These are phyloP conservation scores for Cosmorhoe ocellata DNA, from an alignment of 2,888 invertebrate species.

Conservation along the genomic window DNA sequence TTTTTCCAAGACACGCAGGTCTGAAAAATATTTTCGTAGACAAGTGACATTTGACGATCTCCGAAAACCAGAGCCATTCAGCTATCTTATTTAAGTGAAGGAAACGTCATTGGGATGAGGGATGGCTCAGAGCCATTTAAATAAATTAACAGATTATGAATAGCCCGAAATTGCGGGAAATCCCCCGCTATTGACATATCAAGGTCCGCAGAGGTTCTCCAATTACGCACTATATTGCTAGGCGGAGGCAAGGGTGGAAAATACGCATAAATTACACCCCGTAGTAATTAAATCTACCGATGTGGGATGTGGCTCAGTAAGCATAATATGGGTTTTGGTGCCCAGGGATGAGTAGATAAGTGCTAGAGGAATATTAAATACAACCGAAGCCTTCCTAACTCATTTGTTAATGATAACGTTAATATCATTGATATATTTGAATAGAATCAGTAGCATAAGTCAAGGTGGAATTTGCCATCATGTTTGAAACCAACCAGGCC, in stretches of 20 bases:
- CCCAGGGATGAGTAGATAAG: too few relatives aligned
- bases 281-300: slow-evolving; percentile 32
- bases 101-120: background rate
- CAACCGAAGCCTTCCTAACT: too few relatives aligned
- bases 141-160: slow-evolving; percentile 30
- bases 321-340: slow-evolving; percentile 6
- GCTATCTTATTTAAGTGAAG: background rate
- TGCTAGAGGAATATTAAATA: too few relatives aligned
- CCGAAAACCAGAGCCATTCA: too few relatives aligned
- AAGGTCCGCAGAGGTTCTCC: slow-evolving; percentile 27
- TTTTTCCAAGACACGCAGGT: background rate
- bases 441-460: too few relatives aligned
- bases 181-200: slow-evolving; percentile 32
- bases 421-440: too few relatives aligned
- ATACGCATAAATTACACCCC: slow-evolving; percentile 31
- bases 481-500: too few relatives aligned
- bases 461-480: too few relatives aligned
- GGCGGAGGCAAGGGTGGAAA: slow-evolving; percentile 5
- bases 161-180: slow-evolving; percentile 23
- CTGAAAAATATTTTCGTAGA: too few relatives aligned
- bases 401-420: too few relatives aligned
- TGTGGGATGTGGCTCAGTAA: slow-evolving; percentile 18
- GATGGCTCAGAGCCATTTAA: background rate
- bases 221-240: slow-evolving; percentile 25
- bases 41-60: too few relatives aligned